Percentiles rank a stretch among this genome's conserved stretches.
Evolutionary conservation across 2,797 vertebrate genomes (phyloP).

Genomic region (Malacoctenus gilli): DNA sequence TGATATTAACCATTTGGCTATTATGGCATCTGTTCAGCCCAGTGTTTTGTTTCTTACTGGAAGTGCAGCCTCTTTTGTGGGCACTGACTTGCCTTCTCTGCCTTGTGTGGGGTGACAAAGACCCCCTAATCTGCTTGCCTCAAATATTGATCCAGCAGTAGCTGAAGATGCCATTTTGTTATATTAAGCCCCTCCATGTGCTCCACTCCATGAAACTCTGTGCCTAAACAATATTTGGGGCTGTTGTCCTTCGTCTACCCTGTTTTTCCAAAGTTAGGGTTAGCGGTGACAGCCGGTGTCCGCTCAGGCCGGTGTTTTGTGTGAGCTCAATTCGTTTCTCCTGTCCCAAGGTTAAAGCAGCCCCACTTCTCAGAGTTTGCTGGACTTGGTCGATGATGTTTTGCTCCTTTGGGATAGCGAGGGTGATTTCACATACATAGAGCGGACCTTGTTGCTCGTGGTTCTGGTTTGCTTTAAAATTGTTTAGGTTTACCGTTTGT

Average conservation of each 20-base stretch:
- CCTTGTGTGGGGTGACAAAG: constrained; percentile 74
- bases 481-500: not conserved
- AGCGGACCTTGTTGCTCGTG: not conserved
- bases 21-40: constrained; percentile 7
- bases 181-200: constrained; percentile 60
- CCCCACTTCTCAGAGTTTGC: constrained; percentile 47
- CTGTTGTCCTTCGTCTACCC: constrained; percentile 1
- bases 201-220: constrained; percentile 35
- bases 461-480: constrained; percentile 16
- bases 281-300: constrained; percentile 45
- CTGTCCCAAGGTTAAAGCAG: constrained; percentile 65
- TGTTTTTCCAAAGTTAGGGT: constrained; percentile 34
- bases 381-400: constrained; percentile 23
- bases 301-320: constrained; percentile 37
- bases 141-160: constrained; percentile 76
- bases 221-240: constrained; percentile 30
- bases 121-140: constrained; percentile 72
- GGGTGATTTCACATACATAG: constrained; percentile 7
- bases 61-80: constrained; percentile 50
- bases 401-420: constrained; percentile 11
- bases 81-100: constrained; percentile 58
- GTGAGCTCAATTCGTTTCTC: constrained; percentile 36
- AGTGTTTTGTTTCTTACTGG: constrained; percentile 26
- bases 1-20: not conserved
- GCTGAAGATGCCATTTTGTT: constrained; percentile 78